Conservation (phyloP, 1,140 invertebrate genomes). For the Caerostris extrusa region DNA sequence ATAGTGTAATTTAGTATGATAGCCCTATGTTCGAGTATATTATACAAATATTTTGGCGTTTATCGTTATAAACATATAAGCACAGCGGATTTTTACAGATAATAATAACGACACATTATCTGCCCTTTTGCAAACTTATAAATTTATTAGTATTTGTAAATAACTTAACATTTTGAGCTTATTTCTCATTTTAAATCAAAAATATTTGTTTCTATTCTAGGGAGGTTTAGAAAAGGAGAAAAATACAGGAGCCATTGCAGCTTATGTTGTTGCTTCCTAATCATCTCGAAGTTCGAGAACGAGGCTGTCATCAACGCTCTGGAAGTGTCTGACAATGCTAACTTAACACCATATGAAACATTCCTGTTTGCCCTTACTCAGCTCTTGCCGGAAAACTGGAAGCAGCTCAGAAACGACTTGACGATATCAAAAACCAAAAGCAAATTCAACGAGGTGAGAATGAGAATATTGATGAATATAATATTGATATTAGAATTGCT, state of each 20-base stretch:
- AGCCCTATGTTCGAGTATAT: no score
- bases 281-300: conserved; percentile 83
- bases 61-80: no score
- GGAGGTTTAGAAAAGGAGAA: conserved; percentile 86
- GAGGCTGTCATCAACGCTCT: conserved; percentile 82
- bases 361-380: conserved; percentile 85
- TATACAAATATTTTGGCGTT: no score
- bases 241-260: conserved; percentile 85
- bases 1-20: no score
- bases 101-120: no score
- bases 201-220: conserved; percentile 80
- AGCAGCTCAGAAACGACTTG: conserved; percentile 76
- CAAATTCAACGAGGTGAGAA: conserved; percentile 64
- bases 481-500: not conserved
- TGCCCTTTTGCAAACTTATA: no score
- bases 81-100: no score
- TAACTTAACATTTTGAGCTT: not conserved
- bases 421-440: conserved; percentile 76
- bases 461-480: not conserved
- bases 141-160: no score
- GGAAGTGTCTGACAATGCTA: conserved; percentile 84
- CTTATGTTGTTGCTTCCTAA: conserved; percentile 86
- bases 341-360: conserved; percentile 84
- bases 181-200: not conserved
- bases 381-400: conserved; percentile 82